Conservation (phyloP, 2,113 vertebrate species). For the Strigops habroptila region DNA sequence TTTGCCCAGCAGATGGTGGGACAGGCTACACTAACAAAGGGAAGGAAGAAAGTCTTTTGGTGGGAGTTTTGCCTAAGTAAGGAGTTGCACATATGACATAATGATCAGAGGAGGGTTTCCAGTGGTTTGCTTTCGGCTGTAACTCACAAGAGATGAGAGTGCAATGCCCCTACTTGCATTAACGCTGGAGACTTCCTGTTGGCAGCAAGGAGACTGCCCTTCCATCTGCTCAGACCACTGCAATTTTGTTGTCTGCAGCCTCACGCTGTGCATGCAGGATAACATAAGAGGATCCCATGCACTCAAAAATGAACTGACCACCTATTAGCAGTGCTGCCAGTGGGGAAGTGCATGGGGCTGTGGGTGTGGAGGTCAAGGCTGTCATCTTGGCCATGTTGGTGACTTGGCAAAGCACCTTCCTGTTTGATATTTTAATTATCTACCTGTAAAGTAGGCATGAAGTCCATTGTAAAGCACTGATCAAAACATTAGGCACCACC, state of each 20-base stretch:
- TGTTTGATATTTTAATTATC: not conserved
- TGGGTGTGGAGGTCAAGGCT: not conserved
- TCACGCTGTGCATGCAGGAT: not conserved
- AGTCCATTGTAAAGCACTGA: not conserved
- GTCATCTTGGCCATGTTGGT: not conserved
- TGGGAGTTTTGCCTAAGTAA: not conserved
- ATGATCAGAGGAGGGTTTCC: not conserved
- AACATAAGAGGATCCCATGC: not conserved
- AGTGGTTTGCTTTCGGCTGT: not conserved
- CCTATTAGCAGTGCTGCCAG: not conserved
- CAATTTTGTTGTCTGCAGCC: not conserved
- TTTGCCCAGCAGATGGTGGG: not conserved
- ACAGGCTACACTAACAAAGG: not conserved
- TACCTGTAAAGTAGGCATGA: not conserved
- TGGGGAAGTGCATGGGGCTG: accelerated
- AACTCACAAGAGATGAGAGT: not conserved
- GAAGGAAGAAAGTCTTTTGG: not conserved
- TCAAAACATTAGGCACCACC: not conserved
- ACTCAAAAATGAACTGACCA: not conserved
- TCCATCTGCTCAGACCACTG: not conserved
- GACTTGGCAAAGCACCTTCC: not conserved
- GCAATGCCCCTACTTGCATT: not conserved
- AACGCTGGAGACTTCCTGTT: not conserved
- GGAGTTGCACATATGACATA: not conserved
- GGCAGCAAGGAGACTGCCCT: not conserved